phyloP scores from a whole-genome alignment of 2,113 vertebrate genomes.

The Strix aluco region DNA sequence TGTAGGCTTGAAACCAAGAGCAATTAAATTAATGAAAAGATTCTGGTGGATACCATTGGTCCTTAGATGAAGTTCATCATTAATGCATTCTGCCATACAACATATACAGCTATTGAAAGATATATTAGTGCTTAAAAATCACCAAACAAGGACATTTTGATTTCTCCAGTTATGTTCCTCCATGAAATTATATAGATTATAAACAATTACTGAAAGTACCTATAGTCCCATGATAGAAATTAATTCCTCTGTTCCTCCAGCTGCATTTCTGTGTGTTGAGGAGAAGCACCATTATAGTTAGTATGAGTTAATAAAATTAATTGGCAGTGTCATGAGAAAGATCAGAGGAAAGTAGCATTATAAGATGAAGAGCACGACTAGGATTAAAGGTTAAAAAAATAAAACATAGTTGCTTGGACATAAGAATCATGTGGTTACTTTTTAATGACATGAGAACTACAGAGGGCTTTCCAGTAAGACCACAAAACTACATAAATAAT shows the following conservation, averaged over 20 bases:
- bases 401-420: neutral
- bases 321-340: neutral
- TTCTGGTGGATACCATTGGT: neutral
- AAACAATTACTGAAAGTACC: neutral
- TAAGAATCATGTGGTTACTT: neutral
- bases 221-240: neutral
- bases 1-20: neutral
- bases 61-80: neutral
- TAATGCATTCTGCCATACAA: neutral
- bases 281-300: neutral
- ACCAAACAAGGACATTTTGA: neutral
- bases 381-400: neutral
- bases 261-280: neutral
- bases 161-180: neutral
- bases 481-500: neutral
- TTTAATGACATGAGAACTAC: slow-evolving; percentile 31
- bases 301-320: neutral
- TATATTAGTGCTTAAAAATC: neutral
- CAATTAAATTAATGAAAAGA: neutral
- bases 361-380: neutral
- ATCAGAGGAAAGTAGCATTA: neutral
- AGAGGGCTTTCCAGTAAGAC: neutral
- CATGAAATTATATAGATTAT: neutral
- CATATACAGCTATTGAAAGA: neutral
- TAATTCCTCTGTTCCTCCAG: neutral